phyloP scores from a whole-genome alignment of 2,797 vertebrate species.

The Jordanella pulchra region DNA sequence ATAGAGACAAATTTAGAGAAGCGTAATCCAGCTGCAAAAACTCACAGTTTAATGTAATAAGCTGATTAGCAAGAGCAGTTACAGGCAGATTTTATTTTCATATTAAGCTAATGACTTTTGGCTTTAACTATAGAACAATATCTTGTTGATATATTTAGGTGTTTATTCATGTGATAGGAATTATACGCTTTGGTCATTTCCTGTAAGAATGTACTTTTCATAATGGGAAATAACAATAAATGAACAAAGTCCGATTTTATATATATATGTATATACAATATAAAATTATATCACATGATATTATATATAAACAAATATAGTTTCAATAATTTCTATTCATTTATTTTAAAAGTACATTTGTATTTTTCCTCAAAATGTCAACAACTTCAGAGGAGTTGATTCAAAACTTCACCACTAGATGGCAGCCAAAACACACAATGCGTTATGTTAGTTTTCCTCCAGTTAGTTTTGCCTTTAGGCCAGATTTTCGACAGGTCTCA shows the following conservation, averaged over 20 bases:
- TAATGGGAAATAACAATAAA: background rate
- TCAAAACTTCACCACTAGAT: conserved; percentile 64
- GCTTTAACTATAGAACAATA: background rate
- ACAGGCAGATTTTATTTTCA: background rate
- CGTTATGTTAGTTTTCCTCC: background rate
- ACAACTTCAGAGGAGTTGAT: background rate
- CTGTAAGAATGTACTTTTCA: background rate
- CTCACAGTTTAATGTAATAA: conserved; percentile 24
- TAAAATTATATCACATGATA: too few relatives aligned
- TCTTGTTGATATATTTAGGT: background rate
- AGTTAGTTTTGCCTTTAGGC: too few relatives aligned
- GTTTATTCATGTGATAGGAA: background rate
- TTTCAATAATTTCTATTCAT: background rate
- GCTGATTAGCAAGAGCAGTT: conserved; percentile 23
- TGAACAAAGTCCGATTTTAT: too few relatives aligned
- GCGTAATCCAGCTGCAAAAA: conserved; percentile 18
- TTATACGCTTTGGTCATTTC: background rate
- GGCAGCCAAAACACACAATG: conserved; percentile 54
- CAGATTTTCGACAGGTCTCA: background rate
- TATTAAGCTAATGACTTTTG: background rate
- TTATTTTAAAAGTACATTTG: background rate
- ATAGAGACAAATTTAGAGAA: conserved; percentile 18
- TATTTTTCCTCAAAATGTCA: background rate
- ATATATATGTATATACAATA: too few relatives aligned
- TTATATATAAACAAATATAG: too few relatives aligned